These are phyloP conservation scores for Melozone crissalis DNA, from an alignment of 2,113 vertebrate genomes.

Conservation along the genomic window DNA sequence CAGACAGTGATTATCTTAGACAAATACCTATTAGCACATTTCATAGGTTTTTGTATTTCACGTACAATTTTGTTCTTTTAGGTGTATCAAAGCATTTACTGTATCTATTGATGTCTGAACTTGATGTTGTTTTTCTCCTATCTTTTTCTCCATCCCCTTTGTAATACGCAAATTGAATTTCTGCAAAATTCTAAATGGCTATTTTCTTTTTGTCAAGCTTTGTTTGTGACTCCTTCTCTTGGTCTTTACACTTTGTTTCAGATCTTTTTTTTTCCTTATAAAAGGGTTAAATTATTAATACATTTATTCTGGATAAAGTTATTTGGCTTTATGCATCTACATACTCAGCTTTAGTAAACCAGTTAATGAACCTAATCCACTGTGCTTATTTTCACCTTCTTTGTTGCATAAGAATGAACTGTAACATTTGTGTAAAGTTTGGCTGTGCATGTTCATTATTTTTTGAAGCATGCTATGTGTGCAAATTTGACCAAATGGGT, in stretches of 20 bases:
- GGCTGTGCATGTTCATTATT: neutral
- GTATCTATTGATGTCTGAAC: neutral
- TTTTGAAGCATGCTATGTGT: neutral
- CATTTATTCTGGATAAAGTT: neutral
- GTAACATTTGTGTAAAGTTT: neutral
- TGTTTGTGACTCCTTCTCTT: neutral
- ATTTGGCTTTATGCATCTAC: neutral
- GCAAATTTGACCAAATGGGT: neutral
- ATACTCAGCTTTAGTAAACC: neutral
- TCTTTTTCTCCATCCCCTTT: neutral
- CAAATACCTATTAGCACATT: neutral
- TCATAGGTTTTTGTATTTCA: neutral
- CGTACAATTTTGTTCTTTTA: neutral
- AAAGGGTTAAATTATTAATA: neutral
- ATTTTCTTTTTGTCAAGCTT: neutral
- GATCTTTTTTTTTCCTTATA: neutral
- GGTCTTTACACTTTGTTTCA: neutral
- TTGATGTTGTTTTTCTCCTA: neutral
- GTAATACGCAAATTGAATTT: neutral
- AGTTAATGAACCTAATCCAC: neutral
- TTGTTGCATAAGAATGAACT: neutral
- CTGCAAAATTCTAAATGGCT: neutral
- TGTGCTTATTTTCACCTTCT: neutral
- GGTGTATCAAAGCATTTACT: neutral
- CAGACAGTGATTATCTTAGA: neutral